These are phyloP conservation scores for Ostrea edulis DNA, from an alignment of 1,140 invertebrate species.

Conservation along the genomic window DNA sequence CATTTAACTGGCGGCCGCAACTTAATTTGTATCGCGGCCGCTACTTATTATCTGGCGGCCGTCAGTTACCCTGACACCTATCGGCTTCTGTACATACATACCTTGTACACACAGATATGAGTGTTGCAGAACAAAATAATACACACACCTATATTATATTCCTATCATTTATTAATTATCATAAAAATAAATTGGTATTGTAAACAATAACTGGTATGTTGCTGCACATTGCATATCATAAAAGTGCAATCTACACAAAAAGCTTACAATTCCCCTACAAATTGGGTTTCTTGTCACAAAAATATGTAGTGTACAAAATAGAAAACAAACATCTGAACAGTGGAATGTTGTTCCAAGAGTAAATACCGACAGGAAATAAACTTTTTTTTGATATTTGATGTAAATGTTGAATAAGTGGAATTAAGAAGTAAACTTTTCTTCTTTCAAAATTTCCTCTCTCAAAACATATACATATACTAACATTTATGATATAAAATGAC, in stretches of 20 bases:
- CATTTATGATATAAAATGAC: neutral
- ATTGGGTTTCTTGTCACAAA: neutral
- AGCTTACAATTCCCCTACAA: neutral
- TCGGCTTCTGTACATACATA: neutral
- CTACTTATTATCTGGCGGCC: too few species aligned
- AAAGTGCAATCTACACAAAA: neutral
- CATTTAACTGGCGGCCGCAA: too few species aligned
- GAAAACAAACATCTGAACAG: neutral
- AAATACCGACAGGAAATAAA: neutral
- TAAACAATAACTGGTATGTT: conserved; percentile 3
- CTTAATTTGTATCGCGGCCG: too few species aligned
- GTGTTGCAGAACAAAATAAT: neutral
- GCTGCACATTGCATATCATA: neutral
- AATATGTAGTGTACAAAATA: neutral
- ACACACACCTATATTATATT: neutral
- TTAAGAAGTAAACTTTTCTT: neutral
- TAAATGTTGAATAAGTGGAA: neutral
- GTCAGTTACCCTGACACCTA: too few species aligned
- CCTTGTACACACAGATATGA: neutral
- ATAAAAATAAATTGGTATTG: neutral
- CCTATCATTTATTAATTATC: neutral
- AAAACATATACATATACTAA: neutral
- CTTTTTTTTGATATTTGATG: neutral
- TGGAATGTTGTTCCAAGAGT: neutral
- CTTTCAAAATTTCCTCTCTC: neutral